Percentiles rank a stretch among this genome's conserved stretches.
These are phyloP conservation scores for Halocynthia aurantium DNA, from an alignment of 23 tunicate species.

Conservation along the genomic window DNA sequence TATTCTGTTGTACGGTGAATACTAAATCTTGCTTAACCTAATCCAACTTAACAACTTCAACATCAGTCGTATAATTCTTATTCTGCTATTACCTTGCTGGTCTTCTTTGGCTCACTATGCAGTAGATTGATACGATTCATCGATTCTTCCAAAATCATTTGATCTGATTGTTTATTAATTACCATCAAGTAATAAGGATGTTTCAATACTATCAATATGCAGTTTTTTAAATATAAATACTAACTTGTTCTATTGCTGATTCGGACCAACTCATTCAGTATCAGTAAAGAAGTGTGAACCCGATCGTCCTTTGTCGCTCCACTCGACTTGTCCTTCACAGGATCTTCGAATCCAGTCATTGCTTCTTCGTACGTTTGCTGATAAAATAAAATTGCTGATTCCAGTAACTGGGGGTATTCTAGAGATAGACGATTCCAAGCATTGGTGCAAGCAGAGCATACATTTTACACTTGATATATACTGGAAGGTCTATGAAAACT, in stretches of 20 bases:
- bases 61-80: not conserved
- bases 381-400: not conserved
- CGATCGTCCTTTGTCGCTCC: conserved; percentile 47
- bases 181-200: not conserved
- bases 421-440: not conserved
- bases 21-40: too few species aligned
- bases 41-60: not conserved
- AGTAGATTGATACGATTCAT: conserved; percentile 1
- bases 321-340: conserved; percentile 20
- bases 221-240: not conserved
- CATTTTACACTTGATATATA: not conserved
- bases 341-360: conserved; percentile 29
- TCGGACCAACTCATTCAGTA: conserved; percentile 55
- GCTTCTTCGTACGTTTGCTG: conserved; percentile 63
- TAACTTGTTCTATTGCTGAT: conserved; percentile 3
- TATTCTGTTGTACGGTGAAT: too few species aligned
- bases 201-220: not conserved
- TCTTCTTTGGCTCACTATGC: conserved; percentile 3
- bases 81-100: conserved; percentile 6
- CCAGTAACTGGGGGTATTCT: too few species aligned
- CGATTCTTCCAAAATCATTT: conserved; percentile 17
- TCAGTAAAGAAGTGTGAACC: conserved; percentile 62
- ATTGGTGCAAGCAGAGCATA: not conserved
- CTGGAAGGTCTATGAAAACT: not conserved
- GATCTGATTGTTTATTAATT: not conserved